Evolutionary conservation across 2,113 vertebrate genomes (phyloP).

Genomic region (Ceuthmochares aereus): DNA sequence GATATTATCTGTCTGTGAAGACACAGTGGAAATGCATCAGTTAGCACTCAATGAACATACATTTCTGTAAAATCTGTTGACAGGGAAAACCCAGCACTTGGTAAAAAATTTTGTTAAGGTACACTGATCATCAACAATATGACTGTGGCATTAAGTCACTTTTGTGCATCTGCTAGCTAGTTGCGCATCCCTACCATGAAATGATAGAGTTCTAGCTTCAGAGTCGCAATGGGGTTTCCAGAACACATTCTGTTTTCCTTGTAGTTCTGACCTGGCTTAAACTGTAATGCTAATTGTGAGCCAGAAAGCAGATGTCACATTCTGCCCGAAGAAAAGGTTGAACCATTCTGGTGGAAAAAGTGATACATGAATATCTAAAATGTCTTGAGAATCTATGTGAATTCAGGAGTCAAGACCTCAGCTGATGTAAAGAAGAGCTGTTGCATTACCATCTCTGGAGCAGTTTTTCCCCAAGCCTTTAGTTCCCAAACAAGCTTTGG

Average conservation of each 20-base stretch:
- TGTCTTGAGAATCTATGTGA: background rate
- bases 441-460: background rate
- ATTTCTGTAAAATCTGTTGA: background rate
- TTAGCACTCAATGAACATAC: background rate
- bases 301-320: background rate
- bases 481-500: accelerated
- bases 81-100: background rate
- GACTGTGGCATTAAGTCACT: background rate
- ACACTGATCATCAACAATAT: background rate
- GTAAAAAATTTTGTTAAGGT: background rate
- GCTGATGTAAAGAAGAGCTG: background rate
- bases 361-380: background rate
- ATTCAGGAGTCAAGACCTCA: background rate
- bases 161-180: background rate
- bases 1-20: background rate
- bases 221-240: background rate
- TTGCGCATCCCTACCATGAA: background rate
- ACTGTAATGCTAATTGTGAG: background rate
- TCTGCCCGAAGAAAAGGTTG: background rate
- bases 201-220: background rate
- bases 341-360: background rate
- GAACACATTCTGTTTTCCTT: background rate
- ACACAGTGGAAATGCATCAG: background rate
- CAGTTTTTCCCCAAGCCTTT: background rate
- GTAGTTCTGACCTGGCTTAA: background rate